Conservation (phyloP, 2,113 vertebrate species). For the Onychostruthus taczanowskii region DNA sequence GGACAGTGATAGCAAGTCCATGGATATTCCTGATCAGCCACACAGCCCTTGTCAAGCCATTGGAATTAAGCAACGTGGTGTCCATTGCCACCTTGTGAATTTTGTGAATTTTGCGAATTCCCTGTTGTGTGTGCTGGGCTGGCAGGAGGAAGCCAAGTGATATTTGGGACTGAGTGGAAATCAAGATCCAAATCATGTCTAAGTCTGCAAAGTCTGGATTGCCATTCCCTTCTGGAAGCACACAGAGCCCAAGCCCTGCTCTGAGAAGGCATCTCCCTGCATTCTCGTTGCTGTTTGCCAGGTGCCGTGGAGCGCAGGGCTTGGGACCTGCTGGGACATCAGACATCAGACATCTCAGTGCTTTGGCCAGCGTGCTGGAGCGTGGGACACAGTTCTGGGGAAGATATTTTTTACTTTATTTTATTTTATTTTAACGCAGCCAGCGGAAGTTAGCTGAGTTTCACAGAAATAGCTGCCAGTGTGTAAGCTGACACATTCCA, state of each 20-base stretch:
- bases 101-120: not conserved
- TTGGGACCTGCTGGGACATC: conserved; percentile 36
- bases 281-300: not conserved
- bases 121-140: not conserved
- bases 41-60: not conserved
- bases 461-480: conserved; percentile 55
- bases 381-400: not conserved
- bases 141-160: not conserved
- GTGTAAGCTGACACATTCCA: conserved; percentile 61
- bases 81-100: not conserved
- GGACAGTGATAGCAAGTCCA: not conserved
- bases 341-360: conserved; percentile 23
- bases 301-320: not conserved
- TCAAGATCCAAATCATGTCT: not conserved
- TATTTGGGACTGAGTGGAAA: not conserved
- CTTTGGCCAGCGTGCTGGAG: not conserved
- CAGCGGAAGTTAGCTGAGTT: conserved; percentile 53
- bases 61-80: not conserved
- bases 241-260: not conserved
- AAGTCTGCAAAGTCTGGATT: not conserved
- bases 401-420: not conserved
- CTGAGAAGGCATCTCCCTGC: not conserved
- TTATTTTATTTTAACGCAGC: conserved; percentile 18
- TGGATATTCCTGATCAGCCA: not conserved
- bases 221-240: not conserved